phyloP scores from a whole-genome alignment of 2,888 invertebrate genomes.

The Nomada lathburiana region DNA sequence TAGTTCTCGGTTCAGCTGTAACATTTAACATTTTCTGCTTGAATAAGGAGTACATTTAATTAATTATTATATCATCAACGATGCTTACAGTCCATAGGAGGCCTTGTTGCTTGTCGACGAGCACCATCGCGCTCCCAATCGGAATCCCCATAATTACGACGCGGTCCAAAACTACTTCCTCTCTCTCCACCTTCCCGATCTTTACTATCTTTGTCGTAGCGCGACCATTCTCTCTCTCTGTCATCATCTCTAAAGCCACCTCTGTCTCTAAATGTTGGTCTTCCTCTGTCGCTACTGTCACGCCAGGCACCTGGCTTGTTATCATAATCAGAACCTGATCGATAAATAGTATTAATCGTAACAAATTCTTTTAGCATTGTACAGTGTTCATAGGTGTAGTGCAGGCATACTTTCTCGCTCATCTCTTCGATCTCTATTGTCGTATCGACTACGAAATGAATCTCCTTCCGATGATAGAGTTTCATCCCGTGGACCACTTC shows the following conservation, averaged over 20 bases:
- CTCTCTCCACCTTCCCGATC: constrained; percentile 79
- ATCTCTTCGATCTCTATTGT: constrained; percentile 79
- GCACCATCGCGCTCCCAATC: constrained; percentile 73
- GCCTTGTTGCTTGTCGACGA: constrained; percentile 54
- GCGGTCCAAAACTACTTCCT: constrained; percentile 83
- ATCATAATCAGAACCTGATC: constrained; percentile 65
- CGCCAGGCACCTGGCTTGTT: constrained; percentile 82
- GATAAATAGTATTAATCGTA: background rate
- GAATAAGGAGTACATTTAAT: constrained; percentile 23
- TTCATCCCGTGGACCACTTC: constrained; percentile 88
- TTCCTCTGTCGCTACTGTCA: constrained; percentile 76
- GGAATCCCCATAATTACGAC: constrained; percentile 79
- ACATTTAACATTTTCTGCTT: background rate
- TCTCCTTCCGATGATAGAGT: constrained; percentile 83
- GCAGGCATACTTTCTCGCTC: constrained; percentile 75
- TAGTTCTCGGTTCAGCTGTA: constrained; percentile 87
- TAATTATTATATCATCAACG: constrained; percentile 17
- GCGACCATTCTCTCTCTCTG: constrained; percentile 75
- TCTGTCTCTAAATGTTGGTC: constrained; percentile 77
- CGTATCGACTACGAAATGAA: constrained; percentile 81
- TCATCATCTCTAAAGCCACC: constrained; percentile 69
- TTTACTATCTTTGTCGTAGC: constrained; percentile 70
- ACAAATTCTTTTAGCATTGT: background rate
- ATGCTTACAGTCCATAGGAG: constrained; percentile 3
- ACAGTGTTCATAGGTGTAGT: background rate